Base-by-base conservation (phyloP, 2,113 vertebrate species). In the Dipodomys merriami region DNA sequence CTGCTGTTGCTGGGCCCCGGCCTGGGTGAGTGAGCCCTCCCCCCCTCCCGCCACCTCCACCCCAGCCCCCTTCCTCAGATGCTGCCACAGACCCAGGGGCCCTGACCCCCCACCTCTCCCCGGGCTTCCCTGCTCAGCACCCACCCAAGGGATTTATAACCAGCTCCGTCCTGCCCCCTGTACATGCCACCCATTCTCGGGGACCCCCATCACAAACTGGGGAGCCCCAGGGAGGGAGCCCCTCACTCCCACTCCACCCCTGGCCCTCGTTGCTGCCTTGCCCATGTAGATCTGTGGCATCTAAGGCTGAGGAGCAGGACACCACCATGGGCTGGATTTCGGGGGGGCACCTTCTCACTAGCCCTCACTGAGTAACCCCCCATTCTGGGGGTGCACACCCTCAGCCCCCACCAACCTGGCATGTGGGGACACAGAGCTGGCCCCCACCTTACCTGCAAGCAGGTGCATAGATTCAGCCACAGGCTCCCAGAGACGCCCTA, bases 1-100 rank as follows among this genome's bases (percentile, higher is more conserved):
- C 88, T 94, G 95, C 93, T 96, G 90, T 65, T 91, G 87, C 93
- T 89, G 19, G 33, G 78, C 0, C 25, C 82, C 12, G 29, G n/a
- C 20, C 64, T n/a, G 7, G 93, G 91, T 93, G 30, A 90, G 74
- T 91, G 91, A 3, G 30, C 72, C 3, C 27, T 2, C 33, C 79
- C 90, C 57, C 46, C n/a, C 33, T 29, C 65, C 72, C 16, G 35
- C 16, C 53, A 9, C 22, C 18, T 39, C 78, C 2, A 53, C 49
- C 11, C 49, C 49, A 53, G 27, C 2, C 33, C 78, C 90, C 57
- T 57, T 39, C 33, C 39, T 12, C 53, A 7, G 18, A 9, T 53
- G 49, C 15, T 33, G 39, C 77, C 2, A 15, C 68, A 10, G 33
- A 19, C 67, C n/a, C 9, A 39, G 91, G 27, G 33, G 23, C 16